phyloP scores from a whole-genome alignment of 1,140 invertebrate genomes.

The Drosophila yakuba region DNA sequence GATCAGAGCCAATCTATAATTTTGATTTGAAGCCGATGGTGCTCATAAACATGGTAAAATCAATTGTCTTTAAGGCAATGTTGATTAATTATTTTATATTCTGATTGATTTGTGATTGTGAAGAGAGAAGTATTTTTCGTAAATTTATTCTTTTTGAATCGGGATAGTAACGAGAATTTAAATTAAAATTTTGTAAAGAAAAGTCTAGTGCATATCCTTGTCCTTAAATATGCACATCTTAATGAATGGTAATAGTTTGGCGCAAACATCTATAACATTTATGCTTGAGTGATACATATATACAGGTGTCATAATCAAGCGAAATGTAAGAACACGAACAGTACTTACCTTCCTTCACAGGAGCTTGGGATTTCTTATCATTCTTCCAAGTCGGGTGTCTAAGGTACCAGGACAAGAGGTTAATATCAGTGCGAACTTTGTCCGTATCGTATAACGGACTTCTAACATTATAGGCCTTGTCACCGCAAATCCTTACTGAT shows the following conservation, averaged over 20 bases:
- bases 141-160: too few relatives aligned
- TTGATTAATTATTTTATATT: not conserved
- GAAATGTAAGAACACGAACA: conserved; percentile 19
- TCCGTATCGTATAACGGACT: conserved; percentile 85
- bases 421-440: conserved; percentile 88
- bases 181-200: not conserved
- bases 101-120: conserved; percentile 9
- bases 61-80: conserved; percentile 6
- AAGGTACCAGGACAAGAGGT: conserved; percentile 90
- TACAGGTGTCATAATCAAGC: conserved; percentile 58
- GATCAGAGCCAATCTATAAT: not conserved
- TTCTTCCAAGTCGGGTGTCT: conserved; percentile 87
- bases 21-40: not conserved
- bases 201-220: conserved; percentile 10
- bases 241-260: conserved; percentile 36
- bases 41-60: not conserved
- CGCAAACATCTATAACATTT: conserved; percentile 42
- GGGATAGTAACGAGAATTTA: too few relatives aligned
- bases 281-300: conserved; percentile 55
- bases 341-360: conserved; percentile 78
- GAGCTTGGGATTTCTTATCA: conserved; percentile 59
- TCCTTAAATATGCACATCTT: conserved; percentile 17
- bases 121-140: conserved; percentile 10
- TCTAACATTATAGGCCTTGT: conserved; percentile 90
- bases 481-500: conserved; percentile 91